Conservation (phyloP, 2,888 invertebrate genomes). For the Ichneumon xanthorius region DNA sequence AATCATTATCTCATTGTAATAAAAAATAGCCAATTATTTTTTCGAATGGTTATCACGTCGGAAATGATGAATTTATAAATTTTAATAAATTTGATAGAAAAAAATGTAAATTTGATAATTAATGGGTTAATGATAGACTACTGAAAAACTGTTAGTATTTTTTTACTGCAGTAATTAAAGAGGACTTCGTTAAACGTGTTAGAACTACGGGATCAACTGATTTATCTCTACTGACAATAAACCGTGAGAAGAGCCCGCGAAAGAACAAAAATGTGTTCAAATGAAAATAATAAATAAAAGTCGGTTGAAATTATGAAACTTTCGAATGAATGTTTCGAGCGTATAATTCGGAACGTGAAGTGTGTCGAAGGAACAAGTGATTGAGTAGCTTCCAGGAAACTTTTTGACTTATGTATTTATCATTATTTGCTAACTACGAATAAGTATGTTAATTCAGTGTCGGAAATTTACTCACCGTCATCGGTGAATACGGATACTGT, state of each 20-base stretch:
- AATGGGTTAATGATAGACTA: conserved; percentile 3
- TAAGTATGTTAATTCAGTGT: background rate
- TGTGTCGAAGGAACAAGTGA: conserved; percentile 37
- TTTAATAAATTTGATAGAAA: background rate
- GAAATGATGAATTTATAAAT: background rate
- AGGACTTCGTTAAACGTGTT: conserved; percentile 20
- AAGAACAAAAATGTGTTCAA: background rate
- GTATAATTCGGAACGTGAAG: conserved; percentile 16
- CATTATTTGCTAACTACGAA: background rate
- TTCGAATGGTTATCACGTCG: too few species aligned
- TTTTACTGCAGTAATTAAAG: conserved; percentile 13
- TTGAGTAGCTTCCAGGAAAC: conserved; percentile 41
- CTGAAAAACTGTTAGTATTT: conserved; percentile 12
- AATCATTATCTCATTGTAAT: too few species aligned
- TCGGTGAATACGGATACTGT: conserved; percentile 84
- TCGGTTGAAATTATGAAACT: background rate
- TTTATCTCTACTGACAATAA: conserved; percentile 28
- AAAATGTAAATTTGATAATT: background rate
- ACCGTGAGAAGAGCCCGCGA: conserved; percentile 26
- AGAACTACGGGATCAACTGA: conserved; percentile 33
- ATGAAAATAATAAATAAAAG: background rate
- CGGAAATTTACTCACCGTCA: conserved; percentile 81
- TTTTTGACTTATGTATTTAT: conserved; percentile 6
- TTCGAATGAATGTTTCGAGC: conserved; percentile 17
- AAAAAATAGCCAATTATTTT: too few species aligned